Evolutionary conservation across 2,797 vertebrate genomes (phyloP), one percentile per base, ranked within the genome.

Genomic region (Spea hammondii): DNA sequence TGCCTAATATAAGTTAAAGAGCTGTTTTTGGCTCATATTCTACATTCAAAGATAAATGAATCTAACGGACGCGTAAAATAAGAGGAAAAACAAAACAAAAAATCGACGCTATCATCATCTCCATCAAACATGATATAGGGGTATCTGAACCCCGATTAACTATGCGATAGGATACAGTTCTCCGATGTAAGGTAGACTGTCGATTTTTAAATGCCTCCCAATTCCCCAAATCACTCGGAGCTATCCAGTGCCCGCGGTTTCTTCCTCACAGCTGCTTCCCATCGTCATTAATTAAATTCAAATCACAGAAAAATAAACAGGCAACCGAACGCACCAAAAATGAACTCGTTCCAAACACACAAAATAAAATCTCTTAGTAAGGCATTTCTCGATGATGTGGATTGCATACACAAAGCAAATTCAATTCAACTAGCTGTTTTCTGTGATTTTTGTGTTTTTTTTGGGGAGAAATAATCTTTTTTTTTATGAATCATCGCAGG

Each of bases 221-320:
- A 65, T 71, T 76, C 68, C 66, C 62, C 73, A 67, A 69, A 73
- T 82, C 75, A 77, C 71, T 57, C 13, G 32, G 12, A 77, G 73
- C 75, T 70, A 69, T 53, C 55, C 54, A 54, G 55, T 77, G 80
- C 70, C 65, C 80, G 74, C 65, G 57, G 70, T 66, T 72, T 50
- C 75, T 51, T 82, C 75, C 75, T 82, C 80, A 76, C 80, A 82
- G 80, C 80, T 82, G 80, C 70, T 77, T 78, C 76, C 80, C 65
- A 82, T 82, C 80, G 70, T 78, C 80, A 82, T 82, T 82, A 82
- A 82, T 82, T 82, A 82, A 82, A 82, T 82, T 82, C 80, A 82
- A 82, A 78, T 82, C 75, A 73, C 80, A 82, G 80, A 82, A 82
- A 82, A 77, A 82, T 82, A 82, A 82, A 82, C 80, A 82, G 54